Evolutionary conservation across 2,888 invertebrate genomes (phyloP).

Genomic region (Netelia virgata): DNA sequence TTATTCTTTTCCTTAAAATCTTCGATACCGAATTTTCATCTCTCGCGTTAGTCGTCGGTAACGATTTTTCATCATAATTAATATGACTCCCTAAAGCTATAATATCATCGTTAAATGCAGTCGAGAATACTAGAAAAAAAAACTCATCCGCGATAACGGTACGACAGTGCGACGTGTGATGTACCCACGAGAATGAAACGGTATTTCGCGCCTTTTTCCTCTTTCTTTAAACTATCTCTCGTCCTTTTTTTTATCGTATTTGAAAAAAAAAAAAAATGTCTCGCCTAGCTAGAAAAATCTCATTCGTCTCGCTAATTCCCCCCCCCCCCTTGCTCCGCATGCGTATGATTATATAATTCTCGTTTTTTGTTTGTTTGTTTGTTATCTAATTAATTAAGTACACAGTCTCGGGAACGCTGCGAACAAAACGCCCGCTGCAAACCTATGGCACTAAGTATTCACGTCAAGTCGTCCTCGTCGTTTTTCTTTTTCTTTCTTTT

Average conservation of each 20-base stretch:
- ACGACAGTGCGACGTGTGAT: constrained; percentile 65
- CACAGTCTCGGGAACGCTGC: constrained; percentile 79
- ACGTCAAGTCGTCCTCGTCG: constrained; percentile 74
- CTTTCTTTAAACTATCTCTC: not conserved
- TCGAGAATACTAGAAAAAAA: constrained; percentile 54
- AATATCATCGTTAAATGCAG: constrained; percentile 65
- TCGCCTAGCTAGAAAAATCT: too few relatives aligned
- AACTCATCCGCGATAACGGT: constrained; percentile 42
- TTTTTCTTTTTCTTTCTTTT: constrained; percentile 59
- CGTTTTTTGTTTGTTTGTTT: constrained; percentile 54
- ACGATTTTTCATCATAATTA: constrained; percentile 31
- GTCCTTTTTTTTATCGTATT: constrained; percentile 2
- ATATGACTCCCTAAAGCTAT: constrained; percentile 53
- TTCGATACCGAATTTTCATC: constrained; percentile 11
- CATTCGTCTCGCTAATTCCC: not conserved
- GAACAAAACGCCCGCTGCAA: constrained; percentile 77
- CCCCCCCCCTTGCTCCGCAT: not conserved
- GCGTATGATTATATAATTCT: too few relatives aligned
- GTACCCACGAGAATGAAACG: constrained; percentile 39
- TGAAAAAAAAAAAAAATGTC: too few relatives aligned
- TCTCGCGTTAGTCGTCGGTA: constrained; percentile 35
- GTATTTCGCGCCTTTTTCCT: constrained; percentile 34
- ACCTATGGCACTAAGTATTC: constrained; percentile 85
- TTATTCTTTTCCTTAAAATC: not conserved
- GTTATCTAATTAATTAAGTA: constrained; percentile 82